Base-by-base conservation (phyloP, 2,797 vertebrate species). In the Sebastes itinus region DNA sequence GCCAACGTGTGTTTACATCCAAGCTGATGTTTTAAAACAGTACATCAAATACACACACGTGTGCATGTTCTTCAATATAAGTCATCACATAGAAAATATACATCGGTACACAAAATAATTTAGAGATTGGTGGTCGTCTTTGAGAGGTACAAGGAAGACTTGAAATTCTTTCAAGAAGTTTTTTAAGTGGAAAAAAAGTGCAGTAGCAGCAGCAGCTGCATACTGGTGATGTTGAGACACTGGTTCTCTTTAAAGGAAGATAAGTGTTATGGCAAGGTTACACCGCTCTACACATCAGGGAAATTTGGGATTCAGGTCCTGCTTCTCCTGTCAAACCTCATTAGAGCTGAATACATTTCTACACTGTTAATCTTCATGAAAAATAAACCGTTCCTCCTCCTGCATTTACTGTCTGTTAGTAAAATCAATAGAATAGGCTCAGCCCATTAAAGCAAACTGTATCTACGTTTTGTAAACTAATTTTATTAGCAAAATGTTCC, bases 91-190 rank as follows among this genome's bases (percentile, higher is more conserved):
- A 84, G 75, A 86, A 90, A 88, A 89, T 90, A 80, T 83, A 91
- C 83, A 92, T 81, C 84, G 62, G 65, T 75, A 74, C 56, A 74
- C 46, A 85, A 85, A 84, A 90, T 93, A 87, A 92, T 84, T 91
- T 87, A 89, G 79, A 69, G 58, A 23, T 42, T 52, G 65, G 46
- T 70, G 58, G 18, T 42, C 12, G 30, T 70, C 42, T 42, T 13
- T 59, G 23, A 77, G 28, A 60, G 25, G 22, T 30, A 46, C 8
- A 30, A n/a, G 13, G 28, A 73, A 63, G 33, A 69, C 7, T 22
- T 3, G 42, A 72, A 62, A 33, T 33, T 9, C 35, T 49, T 25
- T 33, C 13, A 4, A 58, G 8, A 42, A 58, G 11, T 69, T n/a
- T 54, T 56, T 8, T 2, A 5, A 8, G 7, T 20, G 5, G 64